These are phyloP conservation scores for Lagocephalus sceleratus DNA, from an alignment of 2,797 vertebrate genomes.

Conservation along the genomic window DNA sequence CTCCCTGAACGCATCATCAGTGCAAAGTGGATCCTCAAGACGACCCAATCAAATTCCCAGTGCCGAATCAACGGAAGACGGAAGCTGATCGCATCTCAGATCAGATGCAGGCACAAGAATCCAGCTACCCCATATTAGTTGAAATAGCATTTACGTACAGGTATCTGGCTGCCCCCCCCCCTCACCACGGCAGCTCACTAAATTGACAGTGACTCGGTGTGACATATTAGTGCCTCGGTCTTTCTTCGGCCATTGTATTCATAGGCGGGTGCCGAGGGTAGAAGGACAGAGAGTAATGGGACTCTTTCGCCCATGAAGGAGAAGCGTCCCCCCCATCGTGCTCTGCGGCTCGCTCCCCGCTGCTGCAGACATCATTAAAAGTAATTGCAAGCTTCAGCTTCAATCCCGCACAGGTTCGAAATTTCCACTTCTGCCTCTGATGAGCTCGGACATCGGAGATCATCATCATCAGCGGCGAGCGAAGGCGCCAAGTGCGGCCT, in stretches of 20 bases:
- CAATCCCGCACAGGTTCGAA: conserved; percentile 37
- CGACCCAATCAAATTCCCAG: too few species aligned
- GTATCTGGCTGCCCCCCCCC: too few species aligned
- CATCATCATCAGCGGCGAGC: conserved; percentile 14
- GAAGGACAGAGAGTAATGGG: conserved; percentile 58
- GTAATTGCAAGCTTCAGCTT: conserved; percentile 52
- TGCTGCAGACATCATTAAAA: conserved; percentile 38
- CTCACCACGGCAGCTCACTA: conserved; percentile 15
- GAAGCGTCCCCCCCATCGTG: conserved; percentile 38
- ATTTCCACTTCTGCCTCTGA: conserved; percentile 22
- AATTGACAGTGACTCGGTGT: conserved; percentile 72
- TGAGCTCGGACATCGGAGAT: conserved; percentile 14
- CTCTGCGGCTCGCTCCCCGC: conserved; percentile 16
- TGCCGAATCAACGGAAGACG: too few species aligned
- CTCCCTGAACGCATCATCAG: background rate
- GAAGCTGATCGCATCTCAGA: too few species aligned
- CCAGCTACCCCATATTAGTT: too few species aligned
- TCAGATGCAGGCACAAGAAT: too few species aligned
- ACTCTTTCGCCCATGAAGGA: conserved; percentile 57
- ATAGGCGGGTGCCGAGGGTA: conserved; percentile 55
- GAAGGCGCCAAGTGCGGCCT: conserved; percentile 1
- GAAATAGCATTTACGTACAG: too few species aligned
- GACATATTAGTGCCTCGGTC: conserved; percentile 61
- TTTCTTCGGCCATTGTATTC: conserved; percentile 60
- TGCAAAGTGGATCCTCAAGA: background rate